A percentile compares a stretch with the other conserved stretches of the same genome.
These are phyloP conservation scores for Cactoblastis cactorum DNA, from an alignment of 2,888 invertebrate genomes.

Conservation along the genomic window DNA sequence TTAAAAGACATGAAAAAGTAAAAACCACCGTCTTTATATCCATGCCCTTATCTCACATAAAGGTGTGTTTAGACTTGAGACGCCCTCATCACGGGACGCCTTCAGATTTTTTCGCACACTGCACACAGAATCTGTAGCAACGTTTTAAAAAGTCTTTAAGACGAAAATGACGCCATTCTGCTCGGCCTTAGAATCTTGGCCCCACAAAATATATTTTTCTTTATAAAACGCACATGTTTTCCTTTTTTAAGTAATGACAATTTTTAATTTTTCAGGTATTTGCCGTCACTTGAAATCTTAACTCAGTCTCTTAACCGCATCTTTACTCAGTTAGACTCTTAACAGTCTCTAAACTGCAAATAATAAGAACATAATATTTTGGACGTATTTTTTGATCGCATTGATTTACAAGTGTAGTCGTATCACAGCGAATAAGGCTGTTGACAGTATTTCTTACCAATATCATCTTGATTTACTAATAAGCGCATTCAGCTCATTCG, in stretches of 20 bases:
- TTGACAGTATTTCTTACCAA: too few relatives aligned
- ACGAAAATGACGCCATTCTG: slow-evolving; percentile 25
- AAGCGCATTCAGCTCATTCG: too few relatives aligned
- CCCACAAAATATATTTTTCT: not conserved
- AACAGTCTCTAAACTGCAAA: too few relatives aligned
- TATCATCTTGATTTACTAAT: too few relatives aligned
- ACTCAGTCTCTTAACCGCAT: too few relatives aligned
- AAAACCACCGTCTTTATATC: slow-evolving; percentile 14
- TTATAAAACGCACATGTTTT: not conserved
- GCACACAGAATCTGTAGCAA: slow-evolving; percentile 51
- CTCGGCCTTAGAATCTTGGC: not conserved
- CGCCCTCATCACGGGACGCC: slow-evolving; percentile 45
- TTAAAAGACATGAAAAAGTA: not conserved
- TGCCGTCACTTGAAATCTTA: too few relatives aligned
- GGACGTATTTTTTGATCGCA: too few relatives aligned
- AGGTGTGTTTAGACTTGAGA: slow-evolving; percentile 66
- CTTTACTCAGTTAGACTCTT: too few relatives aligned
- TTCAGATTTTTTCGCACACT: slow-evolving; percentile 44
- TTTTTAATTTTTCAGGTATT: too few relatives aligned
- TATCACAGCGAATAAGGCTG: too few relatives aligned
- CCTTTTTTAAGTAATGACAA: not conserved
- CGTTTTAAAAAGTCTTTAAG: slow-evolving; percentile 40
- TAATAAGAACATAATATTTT: too few relatives aligned
- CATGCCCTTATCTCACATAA: slow-evolving; percentile 47
- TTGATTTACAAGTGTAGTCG: too few relatives aligned